Percentiles rank a stretch among this genome's conserved stretches.
Conservation (phyloP, 2,113 vertebrate genomes). For the Argyrosomus japonicus region DNA sequence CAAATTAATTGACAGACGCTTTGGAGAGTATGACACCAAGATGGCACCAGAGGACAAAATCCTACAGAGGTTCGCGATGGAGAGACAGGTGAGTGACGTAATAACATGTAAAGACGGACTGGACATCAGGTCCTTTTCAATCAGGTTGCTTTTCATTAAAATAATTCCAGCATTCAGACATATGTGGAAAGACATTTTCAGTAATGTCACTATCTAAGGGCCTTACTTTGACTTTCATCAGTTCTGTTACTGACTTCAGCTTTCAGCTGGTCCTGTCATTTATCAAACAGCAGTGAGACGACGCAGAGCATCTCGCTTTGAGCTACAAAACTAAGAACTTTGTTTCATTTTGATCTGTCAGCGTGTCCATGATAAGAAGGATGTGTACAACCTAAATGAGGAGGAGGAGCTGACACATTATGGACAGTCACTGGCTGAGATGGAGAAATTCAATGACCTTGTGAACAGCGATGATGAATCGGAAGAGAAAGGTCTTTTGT, state of each 20-base stretch:
- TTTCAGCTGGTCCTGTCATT: not conserved
- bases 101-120: not conserved
- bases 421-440: constrained; percentile 95
- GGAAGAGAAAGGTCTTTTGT: constrained; percentile 89
- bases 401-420: constrained; percentile 97
- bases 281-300: not conserved
- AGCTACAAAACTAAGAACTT: not conserved
- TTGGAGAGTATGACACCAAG: constrained; percentile 91
- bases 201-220: too few species aligned
- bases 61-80: constrained; percentile 91
- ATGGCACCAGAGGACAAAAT: constrained; percentile 96
- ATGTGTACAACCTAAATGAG: constrained; percentile 94
- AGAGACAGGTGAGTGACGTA: constrained; percentile 89
- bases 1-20: constrained; percentile 90
- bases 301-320: not conserved
- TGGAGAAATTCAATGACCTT: constrained; percentile 90
- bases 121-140: not conserved
- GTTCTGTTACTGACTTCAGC: not conserved
- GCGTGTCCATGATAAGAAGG: constrained; percentile 90
- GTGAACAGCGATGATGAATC: constrained; percentile 92
- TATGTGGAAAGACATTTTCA: too few species aligned
- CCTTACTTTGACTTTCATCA: not conserved
- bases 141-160: not conserved
- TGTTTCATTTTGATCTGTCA: constrained; percentile 60
- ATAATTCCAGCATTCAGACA: not conserved